Evolutionary conservation across 2,113 vertebrate genomes (phyloP).

Genomic region (Struthidea cinerea): DNA sequence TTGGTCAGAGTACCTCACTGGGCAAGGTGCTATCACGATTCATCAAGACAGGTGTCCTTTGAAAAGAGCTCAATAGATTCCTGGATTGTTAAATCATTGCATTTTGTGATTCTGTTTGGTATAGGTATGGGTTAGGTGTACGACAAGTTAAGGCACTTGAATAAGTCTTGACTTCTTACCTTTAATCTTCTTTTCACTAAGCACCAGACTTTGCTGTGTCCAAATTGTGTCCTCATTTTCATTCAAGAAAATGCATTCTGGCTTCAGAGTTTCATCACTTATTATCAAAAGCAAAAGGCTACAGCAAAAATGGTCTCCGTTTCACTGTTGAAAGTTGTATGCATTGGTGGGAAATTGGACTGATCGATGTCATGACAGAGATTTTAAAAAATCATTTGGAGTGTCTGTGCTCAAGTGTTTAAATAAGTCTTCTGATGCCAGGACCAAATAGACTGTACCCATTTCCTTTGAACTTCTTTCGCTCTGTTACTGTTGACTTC

Average conservation of each 20-base stretch:
- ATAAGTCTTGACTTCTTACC: background rate
- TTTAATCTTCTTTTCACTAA: background rate
- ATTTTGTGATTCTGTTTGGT: background rate
- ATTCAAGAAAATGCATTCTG: background rate
- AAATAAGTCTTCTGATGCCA: background rate
- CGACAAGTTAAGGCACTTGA: background rate
- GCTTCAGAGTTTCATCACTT: background rate
- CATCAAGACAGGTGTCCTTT: background rate
- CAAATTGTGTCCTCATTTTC: rapidly evolving
- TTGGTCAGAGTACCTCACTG: background rate
- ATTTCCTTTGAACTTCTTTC: background rate
- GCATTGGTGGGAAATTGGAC: background rate
- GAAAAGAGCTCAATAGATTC: background rate
- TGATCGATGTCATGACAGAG: background rate
- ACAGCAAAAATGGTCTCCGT: background rate
- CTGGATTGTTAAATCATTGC: background rate
- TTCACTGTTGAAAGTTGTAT: background rate
- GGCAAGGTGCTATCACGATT: rapidly evolving
- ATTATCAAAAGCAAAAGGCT: background rate
- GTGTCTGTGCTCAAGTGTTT: background rate
- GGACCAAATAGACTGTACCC: background rate
- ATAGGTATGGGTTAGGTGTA: background rate
- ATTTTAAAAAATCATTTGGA: background rate
- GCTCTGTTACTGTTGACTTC: background rate
- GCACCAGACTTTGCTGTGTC: background rate